Base-by-base conservation (phyloP, 1,140 invertebrate genomes). In the Augochlora pura region DNA sequence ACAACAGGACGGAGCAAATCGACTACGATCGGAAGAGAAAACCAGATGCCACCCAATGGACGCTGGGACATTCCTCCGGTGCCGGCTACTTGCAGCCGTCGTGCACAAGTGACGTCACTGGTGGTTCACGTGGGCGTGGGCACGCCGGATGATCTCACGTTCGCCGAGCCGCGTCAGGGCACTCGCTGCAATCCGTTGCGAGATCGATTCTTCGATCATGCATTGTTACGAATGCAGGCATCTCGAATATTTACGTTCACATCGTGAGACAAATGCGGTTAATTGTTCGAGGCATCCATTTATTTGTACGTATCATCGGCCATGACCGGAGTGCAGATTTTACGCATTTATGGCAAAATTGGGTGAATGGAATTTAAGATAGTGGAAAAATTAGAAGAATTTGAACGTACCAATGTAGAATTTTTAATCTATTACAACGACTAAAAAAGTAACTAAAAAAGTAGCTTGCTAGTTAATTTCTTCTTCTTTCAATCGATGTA, bases 11-110 rank as follows among this genome's bases (percentile, higher is more conserved):
- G 52, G 42, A 59, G 66, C 74, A 86, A 85, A 85, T 82, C 82
- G 84, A 82, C 69, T 65, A 79, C 68, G 84, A 78, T 78, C 42
- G 12, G 67, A 63, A 46, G 69, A 73, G 80, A 85, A 76, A 82
- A 86, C 75, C 83, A 76, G 80, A 85, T 64, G 74, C 65, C 75
- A 86, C 68, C 84, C 84, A 85, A 82, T 82, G 59, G 83, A 27
- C 72, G 76, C 62, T 59, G 71, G 66, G 63, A 60, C 69, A 82
- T 86, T 85, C 75, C 25, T 62, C 42, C 79, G 71, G 71, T 68
- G 57, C 75, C 75, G 42, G 32, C 69, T 74, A 63, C 27, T 85
- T 70, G 69, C n/a, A 32, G 72, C 68, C 59, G 25, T 70, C 27
- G 23, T 46, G 67, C 67, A 16, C 7, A 8, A 2, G 57, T 82